These are phyloP conservation scores for Argentina silus DNA, from an alignment of 2,797 vertebrate genomes.

Conservation along the genomic window DNA sequence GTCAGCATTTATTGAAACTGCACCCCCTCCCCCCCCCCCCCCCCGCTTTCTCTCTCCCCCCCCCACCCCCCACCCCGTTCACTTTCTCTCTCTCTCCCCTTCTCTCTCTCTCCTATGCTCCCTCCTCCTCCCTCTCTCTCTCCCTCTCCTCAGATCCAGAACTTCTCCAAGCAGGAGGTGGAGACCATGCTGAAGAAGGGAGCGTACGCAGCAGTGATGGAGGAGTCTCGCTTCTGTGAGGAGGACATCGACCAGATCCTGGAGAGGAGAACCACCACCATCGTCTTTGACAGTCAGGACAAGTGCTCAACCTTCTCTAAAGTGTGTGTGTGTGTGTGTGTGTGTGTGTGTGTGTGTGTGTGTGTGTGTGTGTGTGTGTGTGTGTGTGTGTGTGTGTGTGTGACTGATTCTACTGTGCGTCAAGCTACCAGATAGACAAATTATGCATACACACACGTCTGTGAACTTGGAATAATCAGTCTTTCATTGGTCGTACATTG, in stretches of 20 bases:
- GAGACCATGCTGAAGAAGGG: slow-evolving; percentile 84
- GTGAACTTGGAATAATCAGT: no score
- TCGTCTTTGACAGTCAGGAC: slow-evolving; percentile 85
- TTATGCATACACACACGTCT: no score
- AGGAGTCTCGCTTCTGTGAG: slow-evolving; percentile 85
- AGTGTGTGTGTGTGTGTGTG: slow-evolving; percentile 19
- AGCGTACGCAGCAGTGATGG: slow-evolving; percentile 87
- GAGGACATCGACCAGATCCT: slow-evolving; percentile 88
- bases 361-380: not conserved
- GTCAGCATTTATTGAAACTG: no score
- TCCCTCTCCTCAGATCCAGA: slow-evolving; percentile 69
- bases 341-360: slow-evolving; percentile 12
- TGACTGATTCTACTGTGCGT: not conserved
- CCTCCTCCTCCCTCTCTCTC: no score
- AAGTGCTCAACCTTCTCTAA: not conserved
- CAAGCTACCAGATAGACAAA: not conserved
- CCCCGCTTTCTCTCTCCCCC: no score
- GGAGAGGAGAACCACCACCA: slow-evolving; percentile 82
- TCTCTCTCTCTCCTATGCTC: no score
- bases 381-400: not conserved
- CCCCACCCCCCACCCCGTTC: no score
- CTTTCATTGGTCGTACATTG: no score
- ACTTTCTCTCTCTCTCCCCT: no score
- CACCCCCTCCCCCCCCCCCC: no score
- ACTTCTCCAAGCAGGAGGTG: slow-evolving; percentile 86